Evolutionary conservation across 2,888 invertebrate genomes (phyloP), one percentile per base, ranked within the genome.

Genomic region (Macrophya annulata): DNA sequence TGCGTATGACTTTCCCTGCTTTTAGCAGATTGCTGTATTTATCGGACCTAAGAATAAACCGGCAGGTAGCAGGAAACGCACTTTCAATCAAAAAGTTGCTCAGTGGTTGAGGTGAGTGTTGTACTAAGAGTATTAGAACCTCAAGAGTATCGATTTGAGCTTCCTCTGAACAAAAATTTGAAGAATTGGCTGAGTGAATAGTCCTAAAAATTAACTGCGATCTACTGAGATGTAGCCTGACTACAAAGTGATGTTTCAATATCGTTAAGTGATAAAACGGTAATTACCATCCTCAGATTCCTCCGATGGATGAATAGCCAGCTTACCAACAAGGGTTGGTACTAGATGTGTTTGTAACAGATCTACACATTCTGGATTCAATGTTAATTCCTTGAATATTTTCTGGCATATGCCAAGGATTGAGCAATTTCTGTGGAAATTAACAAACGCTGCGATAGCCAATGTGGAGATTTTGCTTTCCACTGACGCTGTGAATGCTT

Each of bases 1-100:
- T 95, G 55, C 96, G 94, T 65, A 96, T 89, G 90, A 96, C 96
- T 91, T 96, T 96, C 0, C 96, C 96, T 9, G 96, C 96, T 89
- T 94, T 95, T 91, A 95, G 95, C 93, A 96, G 94, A 0, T 95
- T 94, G 0, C 95, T 92, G 87, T 95, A 94, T 90, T 96, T 96
- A 88, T 96, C 96, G 0, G 95, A 94, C 43, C 93, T 91, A 12
- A 95, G 90, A 0, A 95, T 94, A 88, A 95, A 95, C 86, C 95
- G 94, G 10, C 95, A 94, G 86, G 94, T 94, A 0, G 95, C 95
- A 5, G 96, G 96, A 90, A 96, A 96, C 3, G 95, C 95, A 68
- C 93, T 94, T 55, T 94, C 94, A 55, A 96, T 93, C 84, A 96
- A 89, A 17, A 92, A 91, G 12, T 93, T 93, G 15, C 94, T 94